Evolutionary conservation across 2,888 invertebrate species (phyloP).

Genomic region (Aethes cnicana): DNA sequence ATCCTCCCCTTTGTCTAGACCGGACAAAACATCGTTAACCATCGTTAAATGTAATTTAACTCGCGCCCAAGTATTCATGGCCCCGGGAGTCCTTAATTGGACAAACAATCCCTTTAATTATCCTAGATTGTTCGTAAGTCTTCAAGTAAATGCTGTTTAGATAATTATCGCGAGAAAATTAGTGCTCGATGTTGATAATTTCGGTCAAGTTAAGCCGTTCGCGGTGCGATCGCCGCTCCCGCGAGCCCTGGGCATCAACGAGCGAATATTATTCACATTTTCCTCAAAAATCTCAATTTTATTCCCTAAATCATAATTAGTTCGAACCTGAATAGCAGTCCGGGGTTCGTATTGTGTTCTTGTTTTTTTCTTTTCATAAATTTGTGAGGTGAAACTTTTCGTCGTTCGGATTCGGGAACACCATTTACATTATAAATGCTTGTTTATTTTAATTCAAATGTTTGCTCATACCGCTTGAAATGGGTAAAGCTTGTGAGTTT

Average conservation of each 20-base stretch:
- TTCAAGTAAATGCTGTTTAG: conserved; percentile 24
- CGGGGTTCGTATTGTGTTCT: background rate
- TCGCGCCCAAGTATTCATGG: conserved; percentile 10
- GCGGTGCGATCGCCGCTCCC: background rate
- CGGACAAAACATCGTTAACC: conserved; percentile 5
- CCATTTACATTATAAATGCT: background rate
- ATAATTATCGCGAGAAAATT: conserved; percentile 21
- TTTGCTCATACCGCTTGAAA: background rate
- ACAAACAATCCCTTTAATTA: conserved; percentile 28
- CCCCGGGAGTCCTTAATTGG: conserved; percentile 18
- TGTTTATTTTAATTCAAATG: background rate
- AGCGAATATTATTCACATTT: conserved; percentile 14
- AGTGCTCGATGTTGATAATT: conserved; percentile 17
- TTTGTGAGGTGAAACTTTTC: background rate
- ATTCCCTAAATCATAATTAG: conserved; percentile 19
- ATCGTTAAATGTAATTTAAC: conserved; percentile 22
- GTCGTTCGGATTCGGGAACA: background rate
- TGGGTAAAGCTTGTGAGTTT: no score
- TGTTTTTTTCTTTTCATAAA: conserved; percentile 1
- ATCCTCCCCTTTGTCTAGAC: background rate
- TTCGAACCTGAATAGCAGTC: conserved; percentile 1
- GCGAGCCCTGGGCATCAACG: conserved; percentile 5
- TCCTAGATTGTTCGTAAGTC: conserved; percentile 22
- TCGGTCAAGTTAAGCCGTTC: conserved; percentile 18
- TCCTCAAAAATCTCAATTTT: conserved; percentile 4